Evolutionary conservation across 2,888 invertebrate species (phyloP).

Genomic region (Acronicta alni): DNA sequence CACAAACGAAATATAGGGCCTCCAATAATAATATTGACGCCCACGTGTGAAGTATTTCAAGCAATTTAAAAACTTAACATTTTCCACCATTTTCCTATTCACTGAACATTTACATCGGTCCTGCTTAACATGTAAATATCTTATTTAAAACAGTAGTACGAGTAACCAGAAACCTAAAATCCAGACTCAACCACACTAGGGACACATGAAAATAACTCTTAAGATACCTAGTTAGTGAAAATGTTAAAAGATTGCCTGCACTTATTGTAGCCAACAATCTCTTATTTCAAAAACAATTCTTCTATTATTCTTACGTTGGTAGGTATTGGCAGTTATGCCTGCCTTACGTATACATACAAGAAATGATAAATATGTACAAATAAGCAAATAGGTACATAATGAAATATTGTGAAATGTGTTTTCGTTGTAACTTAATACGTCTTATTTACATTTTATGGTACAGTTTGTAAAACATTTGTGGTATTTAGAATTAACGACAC

Average conservation of each 20-base stretch:
- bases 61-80: conserved; percentile 9
- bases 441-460: conserved; percentile 33
- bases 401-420: conserved; percentile 33
- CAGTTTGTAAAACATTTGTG: conserved; percentile 24
- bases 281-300: conserved; percentile 8
- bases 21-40: conserved; percentile 39
- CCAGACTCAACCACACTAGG: not conserved
- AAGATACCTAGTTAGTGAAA: not conserved
- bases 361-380: conserved; percentile 26
- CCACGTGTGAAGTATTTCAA: conserved; percentile 1
- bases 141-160: too few relatives aligned
- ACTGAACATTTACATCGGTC: not conserved
- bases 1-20: conserved; percentile 46
- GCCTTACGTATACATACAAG: not conserved
- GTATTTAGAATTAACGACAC: conserved; percentile 23
- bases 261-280: not conserved
- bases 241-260: not conserved
- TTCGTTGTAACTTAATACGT: conserved; percentile 32
- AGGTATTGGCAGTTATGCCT: conserved; percentile 6
- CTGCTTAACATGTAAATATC: not conserved
- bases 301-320: conserved; percentile 11
- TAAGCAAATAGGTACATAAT: conserved; percentile 14
- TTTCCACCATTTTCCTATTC: conserved; percentile 9
- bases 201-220: not conserved
- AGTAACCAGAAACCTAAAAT: not conserved